Evolutionary conservation across 2,888 invertebrate species (phyloP).

Genomic region (Lepidochrysops patricia): DNA sequence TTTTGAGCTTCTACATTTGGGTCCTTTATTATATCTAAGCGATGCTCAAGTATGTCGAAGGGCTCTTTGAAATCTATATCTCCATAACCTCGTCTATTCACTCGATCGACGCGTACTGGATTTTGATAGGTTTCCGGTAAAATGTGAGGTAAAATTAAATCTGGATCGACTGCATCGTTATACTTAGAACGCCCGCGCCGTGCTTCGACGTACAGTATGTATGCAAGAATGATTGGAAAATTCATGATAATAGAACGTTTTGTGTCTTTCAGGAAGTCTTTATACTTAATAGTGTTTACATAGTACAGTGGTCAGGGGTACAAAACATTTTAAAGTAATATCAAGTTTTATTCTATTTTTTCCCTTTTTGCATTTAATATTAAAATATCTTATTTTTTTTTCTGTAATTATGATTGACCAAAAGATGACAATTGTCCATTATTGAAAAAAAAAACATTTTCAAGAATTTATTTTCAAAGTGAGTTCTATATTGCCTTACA

Average conservation of each 20-base stretch:
- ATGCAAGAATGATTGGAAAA: not conserved
- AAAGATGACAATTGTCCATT: too few relatives aligned
- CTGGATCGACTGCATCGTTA: not conserved
- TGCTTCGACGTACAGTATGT: not conserved
- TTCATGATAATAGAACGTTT: not conserved
- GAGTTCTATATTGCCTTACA: too few relatives aligned
- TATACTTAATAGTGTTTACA: not conserved
- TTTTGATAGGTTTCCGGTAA: slow-evolving; percentile 15
- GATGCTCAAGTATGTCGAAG: slow-evolving; percentile 25
- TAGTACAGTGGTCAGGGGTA: not conserved
- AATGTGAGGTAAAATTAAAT: not conserved
- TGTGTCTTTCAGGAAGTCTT: not conserved
- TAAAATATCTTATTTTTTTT: too few relatives aligned
- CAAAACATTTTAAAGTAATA: not conserved
- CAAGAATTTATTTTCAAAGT: too few relatives aligned
- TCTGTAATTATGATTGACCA: too few relatives aligned
- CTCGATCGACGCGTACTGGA: slow-evolving; percentile 39
- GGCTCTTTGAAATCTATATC: slow-evolving; percentile 32
- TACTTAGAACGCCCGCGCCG: not conserved
- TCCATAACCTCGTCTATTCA: slow-evolving; percentile 34
- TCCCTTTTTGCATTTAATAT: too few relatives aligned
- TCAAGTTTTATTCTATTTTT: not conserved
- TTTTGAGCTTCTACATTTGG: not conserved
- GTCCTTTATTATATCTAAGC: slow-evolving; percentile 20
- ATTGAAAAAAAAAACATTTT: too few relatives aligned